Conservation (phyloP, 2,888 invertebrate genomes). For the Dicycla oo region DNA sequence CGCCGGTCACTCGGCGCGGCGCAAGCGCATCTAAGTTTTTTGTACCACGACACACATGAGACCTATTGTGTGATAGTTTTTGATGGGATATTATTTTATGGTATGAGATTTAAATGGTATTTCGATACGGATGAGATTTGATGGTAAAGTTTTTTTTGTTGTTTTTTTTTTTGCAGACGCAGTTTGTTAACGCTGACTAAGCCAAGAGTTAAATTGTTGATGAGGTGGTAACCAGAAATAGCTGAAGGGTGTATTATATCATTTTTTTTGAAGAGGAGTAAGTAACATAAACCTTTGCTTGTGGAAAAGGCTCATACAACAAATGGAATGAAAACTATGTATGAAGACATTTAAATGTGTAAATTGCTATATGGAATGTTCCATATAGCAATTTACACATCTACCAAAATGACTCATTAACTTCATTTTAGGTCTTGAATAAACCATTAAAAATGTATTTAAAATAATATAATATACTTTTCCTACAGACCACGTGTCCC, state of each 20-base stretch:
- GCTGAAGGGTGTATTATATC: not conserved
- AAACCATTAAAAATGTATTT: conserved; percentile 5
- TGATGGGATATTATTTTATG: conserved; percentile 62
- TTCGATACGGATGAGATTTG: conserved; percentile 24
- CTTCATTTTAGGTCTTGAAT: not conserved
- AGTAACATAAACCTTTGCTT: too few species aligned
- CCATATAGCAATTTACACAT: not conserved
- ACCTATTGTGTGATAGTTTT: conserved; percentile 64
- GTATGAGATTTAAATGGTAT: conserved; percentile 37
- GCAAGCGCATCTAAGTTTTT: conserved; percentile 73
- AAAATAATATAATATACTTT: conserved; percentile 34
- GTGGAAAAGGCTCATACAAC: too few species aligned
- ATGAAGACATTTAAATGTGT: not conserved
- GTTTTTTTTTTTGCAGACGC: not conserved
- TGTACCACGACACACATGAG: conserved; percentile 59
- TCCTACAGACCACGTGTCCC: conserved; percentile 47
- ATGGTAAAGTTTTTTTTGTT: not conserved
- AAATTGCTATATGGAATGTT: too few species aligned
- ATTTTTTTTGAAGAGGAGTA: not conserved
- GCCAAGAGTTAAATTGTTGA: not conserved
- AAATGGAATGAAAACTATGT: not conserved
- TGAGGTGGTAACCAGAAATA: not conserved
- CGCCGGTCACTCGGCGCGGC: conserved; percentile 69
- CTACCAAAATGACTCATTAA: conserved; percentile 7
- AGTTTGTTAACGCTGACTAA: not conserved